These are phyloP conservation scores for Heliconius hermathena DNA, from an alignment of 1,140 invertebrate species.

Conservation along the genomic window DNA sequence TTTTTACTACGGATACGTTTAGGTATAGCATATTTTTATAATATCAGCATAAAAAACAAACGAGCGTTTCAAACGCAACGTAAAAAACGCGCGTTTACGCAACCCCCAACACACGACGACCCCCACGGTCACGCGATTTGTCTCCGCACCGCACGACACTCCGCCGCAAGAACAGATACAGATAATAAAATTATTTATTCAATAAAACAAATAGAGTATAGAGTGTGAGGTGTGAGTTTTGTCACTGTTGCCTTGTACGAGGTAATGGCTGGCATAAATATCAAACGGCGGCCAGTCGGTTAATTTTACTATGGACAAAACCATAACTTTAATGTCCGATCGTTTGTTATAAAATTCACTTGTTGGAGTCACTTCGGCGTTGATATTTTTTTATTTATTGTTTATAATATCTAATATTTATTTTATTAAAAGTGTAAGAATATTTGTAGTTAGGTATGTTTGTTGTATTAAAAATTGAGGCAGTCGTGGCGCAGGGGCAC, in stretches of 20 bases:
- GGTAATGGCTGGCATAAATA: constrained; percentile 69
- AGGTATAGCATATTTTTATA: too few species aligned
- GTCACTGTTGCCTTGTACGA: constrained; percentile 63
- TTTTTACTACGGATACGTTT: too few species aligned
- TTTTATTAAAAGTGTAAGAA: too few species aligned
- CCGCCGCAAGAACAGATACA: constrained; percentile 45
- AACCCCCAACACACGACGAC: constrained; percentile 25
- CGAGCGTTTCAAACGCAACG: constrained; percentile 10
- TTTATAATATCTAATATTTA: too few species aligned
- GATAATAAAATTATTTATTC: constrained; percentile 74
- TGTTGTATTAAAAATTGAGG: too few species aligned
- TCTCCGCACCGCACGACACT: constrained; percentile 45
- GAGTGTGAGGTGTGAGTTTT: constrained; percentile 74
- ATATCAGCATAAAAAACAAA: background rate
- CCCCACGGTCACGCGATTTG: constrained; percentile 63
- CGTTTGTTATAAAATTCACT: constrained; percentile 12
- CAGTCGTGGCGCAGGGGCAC: too few species aligned
- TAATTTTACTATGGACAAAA: constrained; percentile 48
- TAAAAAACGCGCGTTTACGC: constrained; percentile 23
- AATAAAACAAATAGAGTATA: constrained; percentile 76
- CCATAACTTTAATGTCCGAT: constrained; percentile 32
- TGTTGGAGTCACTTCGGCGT: background rate
- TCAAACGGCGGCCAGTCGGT: constrained; percentile 34
- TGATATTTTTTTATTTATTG: background rate
- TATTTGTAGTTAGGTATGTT: too few species aligned